Evolutionary conservation across 2,113 vertebrate genomes (phyloP).

Genomic region (Tupaia tana): DNA sequence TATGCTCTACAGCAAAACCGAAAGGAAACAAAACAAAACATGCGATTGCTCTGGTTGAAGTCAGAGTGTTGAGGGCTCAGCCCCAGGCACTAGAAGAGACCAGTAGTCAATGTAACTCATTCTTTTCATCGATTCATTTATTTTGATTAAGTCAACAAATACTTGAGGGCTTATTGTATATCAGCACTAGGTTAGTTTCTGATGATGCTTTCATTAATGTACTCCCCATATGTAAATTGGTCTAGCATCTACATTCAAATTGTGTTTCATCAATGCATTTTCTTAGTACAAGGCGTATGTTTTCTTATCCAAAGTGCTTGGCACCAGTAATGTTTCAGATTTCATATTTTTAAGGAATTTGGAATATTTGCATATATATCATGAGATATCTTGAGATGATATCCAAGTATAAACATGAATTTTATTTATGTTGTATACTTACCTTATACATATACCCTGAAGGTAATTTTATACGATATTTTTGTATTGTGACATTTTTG

Average conservation of each 20-base stretch:
- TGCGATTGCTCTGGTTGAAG: neutral
- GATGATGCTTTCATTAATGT: neutral
- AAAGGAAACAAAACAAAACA: no score
- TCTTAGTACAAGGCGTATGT: neutral
- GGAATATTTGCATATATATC: no score
- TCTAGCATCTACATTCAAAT: neutral
- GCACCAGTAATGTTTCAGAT: no score
- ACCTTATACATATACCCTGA: no score
- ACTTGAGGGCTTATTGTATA: neutral
- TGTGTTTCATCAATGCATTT: neutral
- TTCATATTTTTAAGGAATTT: no score
- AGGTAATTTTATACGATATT: no score
- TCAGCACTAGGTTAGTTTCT: neutral
- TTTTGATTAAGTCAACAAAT: neutral
- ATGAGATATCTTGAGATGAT: no score
- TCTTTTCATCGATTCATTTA: neutral
- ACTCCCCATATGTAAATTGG: neutral
- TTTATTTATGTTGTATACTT: no score
- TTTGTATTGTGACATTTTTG: no score
- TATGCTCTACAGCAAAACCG: no score
- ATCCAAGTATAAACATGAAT: no score
- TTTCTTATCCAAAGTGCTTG: no score
- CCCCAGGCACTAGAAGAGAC: neutral
- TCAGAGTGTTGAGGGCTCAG: neutral
- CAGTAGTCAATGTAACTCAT: neutral